Evolutionary conservation across 2,797 vertebrate genomes (phyloP).

Genomic region (Tokudaia muenninki): DNA sequence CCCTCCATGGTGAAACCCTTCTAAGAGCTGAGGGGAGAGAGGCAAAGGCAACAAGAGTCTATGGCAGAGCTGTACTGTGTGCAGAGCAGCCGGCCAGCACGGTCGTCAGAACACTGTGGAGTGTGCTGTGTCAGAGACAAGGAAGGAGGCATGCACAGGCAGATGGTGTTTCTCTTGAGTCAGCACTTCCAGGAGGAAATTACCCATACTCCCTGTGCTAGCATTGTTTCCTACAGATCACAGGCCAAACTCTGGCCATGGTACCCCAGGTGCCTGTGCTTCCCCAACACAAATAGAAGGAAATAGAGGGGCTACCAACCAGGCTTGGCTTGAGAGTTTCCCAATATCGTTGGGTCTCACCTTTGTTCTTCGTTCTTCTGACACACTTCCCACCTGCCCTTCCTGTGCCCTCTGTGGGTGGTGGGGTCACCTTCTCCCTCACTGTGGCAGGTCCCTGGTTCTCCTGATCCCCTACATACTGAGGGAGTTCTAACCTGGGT

Average conservation of each 20-base stretch:
- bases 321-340: not conserved
- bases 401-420: not conserved
- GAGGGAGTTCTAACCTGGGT: not conserved
- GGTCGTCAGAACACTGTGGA: no score
- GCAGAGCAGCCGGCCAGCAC: not conserved
- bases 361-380: not conserved
- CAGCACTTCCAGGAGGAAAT: not conserved
- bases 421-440: no score
- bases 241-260: slow-evolving; percentile 67
- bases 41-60: not conserved
- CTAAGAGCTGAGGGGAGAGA: not conserved
- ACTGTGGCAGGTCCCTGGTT: not conserved
- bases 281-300: not conserved
- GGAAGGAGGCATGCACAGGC: not conserved
- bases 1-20: no score
- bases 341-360: not conserved
- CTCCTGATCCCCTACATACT: not conserved
- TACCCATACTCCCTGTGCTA: slow-evolving; percentile 76
- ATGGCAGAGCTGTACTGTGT: not conserved
- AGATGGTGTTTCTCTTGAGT: not conserved
- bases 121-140: not conserved
- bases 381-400: not conserved
- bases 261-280: not conserved
- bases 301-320: not conserved
- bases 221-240: slow-evolving; percentile 77